These are phyloP conservation scores for Tethea ocularis DNA, from an alignment of 2,888 invertebrate species.

Conservation along the genomic window DNA sequence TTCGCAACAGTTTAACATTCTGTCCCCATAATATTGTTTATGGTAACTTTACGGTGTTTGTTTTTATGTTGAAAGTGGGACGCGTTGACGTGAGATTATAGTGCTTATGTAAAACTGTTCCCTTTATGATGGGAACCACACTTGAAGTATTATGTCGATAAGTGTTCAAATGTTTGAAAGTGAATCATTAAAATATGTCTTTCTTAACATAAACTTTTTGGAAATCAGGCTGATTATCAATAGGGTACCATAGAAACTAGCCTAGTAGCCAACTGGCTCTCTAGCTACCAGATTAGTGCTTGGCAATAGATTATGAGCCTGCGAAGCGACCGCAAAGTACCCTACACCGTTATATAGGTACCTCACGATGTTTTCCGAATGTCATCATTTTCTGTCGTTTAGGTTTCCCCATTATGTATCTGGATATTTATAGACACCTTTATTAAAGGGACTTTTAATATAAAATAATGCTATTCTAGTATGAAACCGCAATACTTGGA, in stretches of 20 bases:
- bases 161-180: background rate
- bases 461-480: background rate
- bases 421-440: background rate
- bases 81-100: constrained; percentile 56
- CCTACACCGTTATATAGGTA: too few relatives aligned
- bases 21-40: constrained; percentile 48
- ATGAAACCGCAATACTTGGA: background rate
- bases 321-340: too few relatives aligned
- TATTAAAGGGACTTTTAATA: background rate
- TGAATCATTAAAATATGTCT: background rate
- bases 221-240: too few relatives aligned
- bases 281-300: too few relatives aligned
- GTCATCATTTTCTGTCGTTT: background rate
- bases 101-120: constrained; percentile 44
- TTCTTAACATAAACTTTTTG: too few relatives aligned
- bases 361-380: too few relatives aligned
- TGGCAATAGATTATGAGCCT: too few relatives aligned
- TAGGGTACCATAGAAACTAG: too few relatives aligned
- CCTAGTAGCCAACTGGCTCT: too few relatives aligned
- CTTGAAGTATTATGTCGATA: constrained; percentile 6
- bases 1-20: constrained; percentile 47
- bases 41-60: constrained; percentile 53
- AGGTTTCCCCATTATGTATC: background rate
- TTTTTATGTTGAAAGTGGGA: constrained; percentile 67
- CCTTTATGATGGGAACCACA: constrained; percentile 52